Base-by-base conservation (phyloP, 2,888 invertebrate genomes). In the Xestia ashworthii region DNA sequence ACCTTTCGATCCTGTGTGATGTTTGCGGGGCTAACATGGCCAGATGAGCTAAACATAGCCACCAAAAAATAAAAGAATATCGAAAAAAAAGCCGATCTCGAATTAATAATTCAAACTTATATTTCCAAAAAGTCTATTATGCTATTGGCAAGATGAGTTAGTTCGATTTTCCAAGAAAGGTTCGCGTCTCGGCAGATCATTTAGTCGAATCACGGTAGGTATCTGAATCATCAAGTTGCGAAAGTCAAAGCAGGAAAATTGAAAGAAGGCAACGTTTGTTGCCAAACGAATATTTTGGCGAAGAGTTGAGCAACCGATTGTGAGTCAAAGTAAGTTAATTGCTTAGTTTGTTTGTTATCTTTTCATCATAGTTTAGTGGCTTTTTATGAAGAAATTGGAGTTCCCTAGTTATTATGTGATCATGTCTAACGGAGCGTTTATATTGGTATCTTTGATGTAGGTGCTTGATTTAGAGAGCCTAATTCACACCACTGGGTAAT, bases 171-270 rank as follows among this genome's bases (percentile, higher is more conserved):
- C 84, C 81, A 32, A 89, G 89, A 81, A 86, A 74, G 80, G 85
- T 9, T 55, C 25, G 38, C 65, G 71, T 80, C 71, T 75, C 76
- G 73, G 73, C 80, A 78, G 74, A 83, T 77, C 76, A 79, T 50
- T 72, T 53, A 85, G 72, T 83, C 84, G 76, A 72, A 78, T 83
- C 85, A 87, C 83, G 76, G 66, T 58, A 38, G 76, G 66, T 58
- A 38, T 84, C 88, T 95, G 95, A 95, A 81, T 95, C 95, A 95
- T 82, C 76, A 64, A 19, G 82, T 95, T 95, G 90, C 95, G 94
- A 95, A 95, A 95, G 92, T 90, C 71, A 62, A 0, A 77, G 76
- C 91, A 95, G 95, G 95, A 95, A 95, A 95, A 95, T 90, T 90
- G 86, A 83, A 90, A 91, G 86, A 90, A 81, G 84, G 77, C 71